Conservation (phyloP, 2,888 invertebrate species). For the Sinhomidia bicolor region DNA sequence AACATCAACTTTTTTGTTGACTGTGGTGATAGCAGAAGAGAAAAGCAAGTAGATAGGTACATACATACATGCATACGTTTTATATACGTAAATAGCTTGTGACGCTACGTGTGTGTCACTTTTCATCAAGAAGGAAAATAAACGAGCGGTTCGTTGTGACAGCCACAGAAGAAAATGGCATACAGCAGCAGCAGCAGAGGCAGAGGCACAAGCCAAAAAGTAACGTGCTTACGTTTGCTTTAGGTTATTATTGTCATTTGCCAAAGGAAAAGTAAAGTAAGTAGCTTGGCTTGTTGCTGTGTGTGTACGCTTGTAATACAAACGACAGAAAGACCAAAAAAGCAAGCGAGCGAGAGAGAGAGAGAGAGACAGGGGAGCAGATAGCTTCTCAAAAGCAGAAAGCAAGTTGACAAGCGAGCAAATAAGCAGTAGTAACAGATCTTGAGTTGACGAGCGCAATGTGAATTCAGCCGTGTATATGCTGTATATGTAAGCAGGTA, state of each 20-base stretch:
- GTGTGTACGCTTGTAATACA: not conserved
- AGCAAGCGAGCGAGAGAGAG: no score
- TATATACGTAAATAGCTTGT: no score
- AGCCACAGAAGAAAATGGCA: conserved; percentile 49
- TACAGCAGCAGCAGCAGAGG: not conserved
- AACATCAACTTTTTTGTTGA: conserved; percentile 27
- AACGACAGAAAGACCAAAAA: no score
- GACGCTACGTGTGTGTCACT: conserved; percentile 10
- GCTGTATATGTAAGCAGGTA: conserved; percentile 1
- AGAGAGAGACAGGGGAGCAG: not conserved
- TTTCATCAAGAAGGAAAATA: conserved; percentile 51
- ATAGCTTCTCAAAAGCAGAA: conserved; percentile 28
- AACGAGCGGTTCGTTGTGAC: conserved; percentile 44
- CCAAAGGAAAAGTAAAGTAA: no score
- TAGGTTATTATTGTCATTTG: not conserved
- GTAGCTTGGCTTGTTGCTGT: not conserved
- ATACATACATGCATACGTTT: not conserved
- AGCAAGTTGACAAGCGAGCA: conserved; percentile 63
- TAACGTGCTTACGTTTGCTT: not conserved
- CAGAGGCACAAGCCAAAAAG: not conserved
- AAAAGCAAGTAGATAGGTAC: no score
- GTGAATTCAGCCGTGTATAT: not conserved
- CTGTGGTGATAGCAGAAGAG: no score
- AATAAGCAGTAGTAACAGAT: conserved; percentile 46
- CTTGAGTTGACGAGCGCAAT: not conserved